Base-by-base conservation (phyloP, 2,888 invertebrate genomes). In the Terebella lapidaria region DNA sequence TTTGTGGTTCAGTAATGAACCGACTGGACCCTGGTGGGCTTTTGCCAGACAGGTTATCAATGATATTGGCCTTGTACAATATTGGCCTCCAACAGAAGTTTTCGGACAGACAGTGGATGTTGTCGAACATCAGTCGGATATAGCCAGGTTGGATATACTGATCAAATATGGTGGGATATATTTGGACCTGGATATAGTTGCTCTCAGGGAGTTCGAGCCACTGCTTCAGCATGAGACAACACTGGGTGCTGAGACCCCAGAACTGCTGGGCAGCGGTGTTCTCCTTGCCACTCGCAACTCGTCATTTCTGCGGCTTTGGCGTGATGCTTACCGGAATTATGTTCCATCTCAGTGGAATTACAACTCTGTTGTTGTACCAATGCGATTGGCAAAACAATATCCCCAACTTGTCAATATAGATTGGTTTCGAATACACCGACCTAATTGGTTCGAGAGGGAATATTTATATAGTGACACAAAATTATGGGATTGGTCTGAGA, bases 161-260 rank as follows among this genome's bases (percentile, higher is more conserved):
- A 26, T 61, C 28, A 35, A 64, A 35, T 62, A 73, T 56, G 77
- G 77, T 5, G 77, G 77, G 0, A 73, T 77, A 49, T 77, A 76
- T 54, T 55, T 76, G 18, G 77, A 77, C 56, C 68, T 71, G 22
- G 77, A 77, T 54, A 72, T 76, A 57, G 56, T 76, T 3, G 62
- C 72, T 3, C 57, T 75, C 51, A 67, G 67, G 42, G 61, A 66
- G 1, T 54, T 76, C 22, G 68, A 71, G n/a, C 63, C 65, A 28
- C 69, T 75, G 30, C 65, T 71, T 1, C 58, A 64, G 46, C 62
- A 68, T 60, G 63, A 69, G 30, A 67, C 69, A 30, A 72, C 73
- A 10, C 67, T 75, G 58, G 73, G 75, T 1, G 67, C 71, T 28
- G 75, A 74, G 61, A 69, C 69, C 30, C 69, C 71, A 2, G 46